phyloP scores from a whole-genome alignment of 2,113 vertebrate genomes.

The Chaetodon trifascialis region DNA sequence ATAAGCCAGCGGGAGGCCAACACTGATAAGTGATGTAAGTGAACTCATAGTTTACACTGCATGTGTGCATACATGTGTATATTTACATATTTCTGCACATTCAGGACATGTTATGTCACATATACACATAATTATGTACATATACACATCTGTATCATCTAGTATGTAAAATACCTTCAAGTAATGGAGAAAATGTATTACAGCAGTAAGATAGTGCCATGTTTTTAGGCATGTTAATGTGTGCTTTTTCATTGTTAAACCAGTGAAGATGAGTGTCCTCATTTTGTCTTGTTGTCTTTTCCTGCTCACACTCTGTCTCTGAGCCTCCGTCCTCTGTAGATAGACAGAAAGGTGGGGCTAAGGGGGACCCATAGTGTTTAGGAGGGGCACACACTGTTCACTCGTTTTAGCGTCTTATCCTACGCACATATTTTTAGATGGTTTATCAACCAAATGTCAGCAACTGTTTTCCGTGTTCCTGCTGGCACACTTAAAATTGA shows the following conservation, averaged over 20 bases:
- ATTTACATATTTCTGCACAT: not conserved
- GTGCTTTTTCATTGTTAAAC: not conserved
- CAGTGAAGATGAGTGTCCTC: not conserved
- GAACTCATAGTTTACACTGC: not conserved
- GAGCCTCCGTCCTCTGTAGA: not conserved
- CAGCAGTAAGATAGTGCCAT: not conserved
- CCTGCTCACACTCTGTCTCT: not conserved
- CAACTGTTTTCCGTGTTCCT: slow-evolving; percentile 3
- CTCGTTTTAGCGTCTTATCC: slow-evolving; percentile 21
- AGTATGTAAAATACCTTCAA: not conserved
- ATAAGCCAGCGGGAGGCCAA: slow-evolving; percentile 52
- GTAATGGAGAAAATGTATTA: not conserved
- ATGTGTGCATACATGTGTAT: not conserved
- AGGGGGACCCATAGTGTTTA: not conserved
- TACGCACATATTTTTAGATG: slow-evolving; percentile 5
- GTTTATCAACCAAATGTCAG: slow-evolving; percentile 9
- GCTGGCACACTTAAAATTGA: not conserved
- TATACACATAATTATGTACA: not conserved
- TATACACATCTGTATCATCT: not conserved
- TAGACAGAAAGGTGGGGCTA: slow-evolving; percentile 45
- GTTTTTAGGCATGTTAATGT: not conserved
- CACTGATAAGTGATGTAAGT: slow-evolving; percentile 40
- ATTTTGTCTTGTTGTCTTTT: not conserved
- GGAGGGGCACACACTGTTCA: not conserved
- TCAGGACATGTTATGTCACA: not conserved